A percentile compares a stretch with the other conserved stretches of the same genome.
These are phyloP conservation scores for Periplaneta americana DNA, from an alignment of 1,140 invertebrate species.

Conservation along the genomic window DNA sequence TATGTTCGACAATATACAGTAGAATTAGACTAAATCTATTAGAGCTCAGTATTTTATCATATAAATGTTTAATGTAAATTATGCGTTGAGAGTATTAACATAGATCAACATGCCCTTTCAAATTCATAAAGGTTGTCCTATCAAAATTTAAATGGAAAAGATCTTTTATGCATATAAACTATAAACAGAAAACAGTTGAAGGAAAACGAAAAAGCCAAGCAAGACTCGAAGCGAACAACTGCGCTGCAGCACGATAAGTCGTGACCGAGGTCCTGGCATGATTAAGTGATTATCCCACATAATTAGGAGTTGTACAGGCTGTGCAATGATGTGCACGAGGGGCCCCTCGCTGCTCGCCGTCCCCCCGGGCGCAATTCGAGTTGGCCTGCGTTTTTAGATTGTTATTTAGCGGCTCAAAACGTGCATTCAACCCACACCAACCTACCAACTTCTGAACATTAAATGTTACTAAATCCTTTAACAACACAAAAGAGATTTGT, in stretches of 20 bases:
- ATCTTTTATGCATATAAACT: too few species aligned
- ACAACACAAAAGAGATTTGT: too few species aligned
- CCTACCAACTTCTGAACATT: not conserved
- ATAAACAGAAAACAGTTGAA: not conserved
- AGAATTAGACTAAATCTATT: too few species aligned
- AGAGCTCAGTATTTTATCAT: too few species aligned
- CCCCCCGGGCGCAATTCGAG: not conserved
- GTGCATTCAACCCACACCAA: not conserved
- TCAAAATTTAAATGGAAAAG: too few species aligned
- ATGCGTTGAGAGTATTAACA: too few species aligned
- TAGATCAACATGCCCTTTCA: too few species aligned
- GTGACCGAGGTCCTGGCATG: conserved; percentile 11
- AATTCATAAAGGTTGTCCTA: too few species aligned
- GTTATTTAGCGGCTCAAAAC: not conserved
- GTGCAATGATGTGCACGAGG: not conserved
- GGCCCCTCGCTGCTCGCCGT: not conserved
- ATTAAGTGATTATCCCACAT: conserved; percentile 15
- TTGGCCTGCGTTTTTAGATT: not conserved
- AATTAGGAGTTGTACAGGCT: conserved; percentile 1
- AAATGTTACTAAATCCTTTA: not conserved
- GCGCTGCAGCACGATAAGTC: not conserved
- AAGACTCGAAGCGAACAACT: not conserved
- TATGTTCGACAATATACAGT: too few species aligned
- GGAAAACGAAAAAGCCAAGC: not conserved
- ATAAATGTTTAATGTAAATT: too few species aligned